These are phyloP conservation scores for Platichthys flesus DNA, from an alignment of 2,113 vertebrate genomes.

Conservation along the genomic window DNA sequence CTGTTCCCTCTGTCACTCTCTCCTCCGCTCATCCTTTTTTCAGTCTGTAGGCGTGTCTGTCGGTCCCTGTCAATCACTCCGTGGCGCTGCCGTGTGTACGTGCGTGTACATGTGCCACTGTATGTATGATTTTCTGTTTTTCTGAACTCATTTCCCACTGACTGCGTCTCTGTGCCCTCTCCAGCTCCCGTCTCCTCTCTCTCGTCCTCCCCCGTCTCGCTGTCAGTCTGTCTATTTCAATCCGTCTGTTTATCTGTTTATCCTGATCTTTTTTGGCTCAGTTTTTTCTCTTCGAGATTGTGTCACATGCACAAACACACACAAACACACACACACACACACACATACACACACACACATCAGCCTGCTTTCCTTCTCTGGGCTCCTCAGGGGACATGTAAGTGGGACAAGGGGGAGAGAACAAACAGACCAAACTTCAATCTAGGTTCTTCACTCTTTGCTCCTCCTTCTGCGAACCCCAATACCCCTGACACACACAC, in stretches of 20 bases:
- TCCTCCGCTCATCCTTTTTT: slow-evolving; percentile 60
- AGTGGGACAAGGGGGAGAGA: slow-evolving; percentile 75
- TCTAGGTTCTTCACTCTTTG: slow-evolving; percentile 66
- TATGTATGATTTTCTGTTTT: background rate
- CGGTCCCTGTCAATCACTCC: slow-evolving; percentile 65
- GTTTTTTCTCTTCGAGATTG: slow-evolving; percentile 36
- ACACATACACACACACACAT: slow-evolving; percentile 21
- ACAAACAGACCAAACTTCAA: slow-evolving; percentile 76
- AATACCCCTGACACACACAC: slow-evolving; percentile 9
- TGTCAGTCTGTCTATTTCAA: slow-evolving; percentile 70
- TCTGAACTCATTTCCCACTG: slow-evolving; percentile 20
- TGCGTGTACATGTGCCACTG: background rate
- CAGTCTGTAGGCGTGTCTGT: slow-evolving; percentile 68
- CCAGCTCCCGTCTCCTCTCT: slow-evolving; percentile 43
- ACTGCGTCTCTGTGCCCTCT: slow-evolving; percentile 52
- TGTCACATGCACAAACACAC: slow-evolving; percentile 22
- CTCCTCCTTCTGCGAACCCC: slow-evolving; percentile 30
- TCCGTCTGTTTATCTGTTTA: slow-evolving; percentile 73
- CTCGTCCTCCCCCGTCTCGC: slow-evolving; percentile 45
- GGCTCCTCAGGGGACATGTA: slow-evolving; percentile 69
- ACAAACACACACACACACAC: slow-evolving; percentile 22
- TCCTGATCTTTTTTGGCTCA: slow-evolving; percentile 61
- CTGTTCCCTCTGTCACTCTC: slow-evolving; percentile 49
- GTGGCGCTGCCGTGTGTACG: background rate
- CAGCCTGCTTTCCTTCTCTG: slow-evolving; percentile 48